phyloP scores from a whole-genome alignment of 2,113 vertebrate genomes.

The Mobula birostris region DNA sequence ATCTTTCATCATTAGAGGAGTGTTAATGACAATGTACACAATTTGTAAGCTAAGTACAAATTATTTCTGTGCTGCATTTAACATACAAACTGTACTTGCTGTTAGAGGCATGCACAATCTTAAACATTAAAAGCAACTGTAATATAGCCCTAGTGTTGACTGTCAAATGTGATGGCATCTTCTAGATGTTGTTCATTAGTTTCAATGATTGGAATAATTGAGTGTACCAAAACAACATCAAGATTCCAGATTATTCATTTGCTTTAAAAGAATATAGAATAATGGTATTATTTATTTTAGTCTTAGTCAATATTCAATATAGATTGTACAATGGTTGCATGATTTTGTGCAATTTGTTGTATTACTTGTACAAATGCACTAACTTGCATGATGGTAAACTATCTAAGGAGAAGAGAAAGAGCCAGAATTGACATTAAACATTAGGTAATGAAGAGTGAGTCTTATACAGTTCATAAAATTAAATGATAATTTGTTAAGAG shows the following conservation, averaged over 20 bases:
- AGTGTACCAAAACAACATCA: not conserved
- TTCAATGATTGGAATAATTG: not conserved
- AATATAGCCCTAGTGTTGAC: not conserved
- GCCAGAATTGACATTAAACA: not conserved
- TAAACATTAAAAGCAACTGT: not conserved
- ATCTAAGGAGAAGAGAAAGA: not conserved
- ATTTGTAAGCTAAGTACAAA: not conserved
- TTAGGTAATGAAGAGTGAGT: constrained; percentile 15
- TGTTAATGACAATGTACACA: not conserved
- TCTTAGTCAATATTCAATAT: not conserved
- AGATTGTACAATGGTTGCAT: not conserved
- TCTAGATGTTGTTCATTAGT: not conserved
- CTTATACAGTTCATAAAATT: constrained; percentile 36
- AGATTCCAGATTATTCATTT: not conserved
- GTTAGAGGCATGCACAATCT: not conserved
- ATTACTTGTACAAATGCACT: too few species aligned
- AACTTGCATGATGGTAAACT: too few species aligned
- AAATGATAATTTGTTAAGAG: constrained; percentile 46
- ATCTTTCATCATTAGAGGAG: not conserved
- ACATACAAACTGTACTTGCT: not conserved
- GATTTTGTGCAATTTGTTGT: too few species aligned
- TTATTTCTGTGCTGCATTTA: not conserved
- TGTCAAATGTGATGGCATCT: not conserved
- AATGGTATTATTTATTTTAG: not conserved
- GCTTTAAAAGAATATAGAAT: not conserved